These are phyloP conservation scores for Amazona finschi DNA, from an alignment of 2,797 vertebrate species.

Conservation along the genomic window DNA sequence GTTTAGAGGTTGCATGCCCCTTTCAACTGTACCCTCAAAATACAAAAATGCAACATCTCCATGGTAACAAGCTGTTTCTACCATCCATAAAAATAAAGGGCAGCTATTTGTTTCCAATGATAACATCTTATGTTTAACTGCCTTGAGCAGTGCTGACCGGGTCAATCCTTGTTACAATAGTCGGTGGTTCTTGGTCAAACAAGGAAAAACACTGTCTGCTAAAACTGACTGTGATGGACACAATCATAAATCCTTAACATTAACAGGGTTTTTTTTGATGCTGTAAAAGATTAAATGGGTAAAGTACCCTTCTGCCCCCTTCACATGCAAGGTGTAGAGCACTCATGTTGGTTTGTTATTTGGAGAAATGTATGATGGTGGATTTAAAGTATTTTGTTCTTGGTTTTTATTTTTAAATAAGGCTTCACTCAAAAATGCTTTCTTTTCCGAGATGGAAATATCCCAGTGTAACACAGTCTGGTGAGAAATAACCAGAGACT, in stretches of 20 bases:
- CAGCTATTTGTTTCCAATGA: slow-evolving; percentile 35
- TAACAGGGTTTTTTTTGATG: background rate
- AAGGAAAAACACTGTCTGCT: slow-evolving; percentile 10
- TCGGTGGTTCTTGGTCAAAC: background rate
- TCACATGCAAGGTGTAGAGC: background rate
- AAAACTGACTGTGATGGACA: background rate
- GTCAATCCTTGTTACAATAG: slow-evolving; percentile 27
- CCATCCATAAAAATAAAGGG: slow-evolving; percentile 42
- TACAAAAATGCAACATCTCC: slow-evolving; percentile 18
- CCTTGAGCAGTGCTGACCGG: background rate
- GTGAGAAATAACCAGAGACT: background rate
- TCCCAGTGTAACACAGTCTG: background rate
- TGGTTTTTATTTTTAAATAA: background rate
- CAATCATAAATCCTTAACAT: background rate
- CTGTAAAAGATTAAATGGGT: background rate
- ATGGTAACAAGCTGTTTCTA: slow-evolving; percentile 11
- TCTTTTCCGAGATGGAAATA: background rate
- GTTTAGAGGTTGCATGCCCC: slow-evolving; percentile 37
- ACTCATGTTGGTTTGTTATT: background rate
- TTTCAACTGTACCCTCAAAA: slow-evolving; percentile 12
- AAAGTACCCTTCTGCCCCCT: background rate
- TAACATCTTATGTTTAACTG: slow-evolving; percentile 34
- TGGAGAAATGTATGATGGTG: background rate
- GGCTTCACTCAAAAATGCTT: background rate
- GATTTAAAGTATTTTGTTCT: background rate